These are phyloP conservation scores for Apostichopus parvimensis DNA, from an alignment of 35 echinoderm and acorn worm species.

Conservation along the genomic window DNA sequence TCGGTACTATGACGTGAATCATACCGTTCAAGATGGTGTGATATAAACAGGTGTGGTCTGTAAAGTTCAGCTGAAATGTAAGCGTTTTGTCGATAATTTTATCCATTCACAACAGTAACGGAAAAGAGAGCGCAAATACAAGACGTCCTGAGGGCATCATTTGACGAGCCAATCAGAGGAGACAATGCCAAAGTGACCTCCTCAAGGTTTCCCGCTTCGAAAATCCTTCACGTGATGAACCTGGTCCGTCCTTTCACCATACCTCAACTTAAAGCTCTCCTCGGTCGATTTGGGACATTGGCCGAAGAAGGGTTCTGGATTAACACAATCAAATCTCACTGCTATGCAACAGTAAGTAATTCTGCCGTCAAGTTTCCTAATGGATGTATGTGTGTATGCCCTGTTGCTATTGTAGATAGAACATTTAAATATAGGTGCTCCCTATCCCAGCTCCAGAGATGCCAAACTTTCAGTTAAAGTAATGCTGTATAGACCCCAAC, in stretches of 20 bases:
- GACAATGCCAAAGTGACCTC: conserved; percentile 34
- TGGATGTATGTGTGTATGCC: too few relatives aligned
- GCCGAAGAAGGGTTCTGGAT: conserved; percentile 93
- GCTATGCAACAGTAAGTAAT: conserved; percentile 81
- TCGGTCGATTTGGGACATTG: conserved; percentile 72
- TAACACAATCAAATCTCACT: conserved; percentile 96
- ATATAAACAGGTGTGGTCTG: too few relatives aligned
- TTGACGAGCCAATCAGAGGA: conserved; percentile 85
- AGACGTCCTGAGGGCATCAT: conserved; percentile 66
- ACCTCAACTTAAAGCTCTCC: conserved; percentile 82
- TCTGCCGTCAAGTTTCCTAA: background rate
- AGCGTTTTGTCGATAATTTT: background rate
- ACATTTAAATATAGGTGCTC: too few relatives aligned
- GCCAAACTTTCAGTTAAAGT: too few relatives aligned
- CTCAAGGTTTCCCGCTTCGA: conserved; percentile 55
- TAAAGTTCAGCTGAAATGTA: too few relatives aligned
- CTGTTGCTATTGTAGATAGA: too few relatives aligned
- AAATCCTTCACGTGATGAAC: conserved; percentile 76
- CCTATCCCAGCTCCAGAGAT: too few relatives aligned
- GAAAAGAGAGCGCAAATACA: conserved; percentile 49
- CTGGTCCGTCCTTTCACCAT: conserved; percentile 90
- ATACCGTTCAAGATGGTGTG: too few relatives aligned
- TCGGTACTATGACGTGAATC: too few relatives aligned
- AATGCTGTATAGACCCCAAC: too few relatives aligned
- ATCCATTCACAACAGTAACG: background rate